Evolutionary conservation across 1,140 invertebrate species (phyloP).

Genomic region (Chironomus striatipennis): DNA sequence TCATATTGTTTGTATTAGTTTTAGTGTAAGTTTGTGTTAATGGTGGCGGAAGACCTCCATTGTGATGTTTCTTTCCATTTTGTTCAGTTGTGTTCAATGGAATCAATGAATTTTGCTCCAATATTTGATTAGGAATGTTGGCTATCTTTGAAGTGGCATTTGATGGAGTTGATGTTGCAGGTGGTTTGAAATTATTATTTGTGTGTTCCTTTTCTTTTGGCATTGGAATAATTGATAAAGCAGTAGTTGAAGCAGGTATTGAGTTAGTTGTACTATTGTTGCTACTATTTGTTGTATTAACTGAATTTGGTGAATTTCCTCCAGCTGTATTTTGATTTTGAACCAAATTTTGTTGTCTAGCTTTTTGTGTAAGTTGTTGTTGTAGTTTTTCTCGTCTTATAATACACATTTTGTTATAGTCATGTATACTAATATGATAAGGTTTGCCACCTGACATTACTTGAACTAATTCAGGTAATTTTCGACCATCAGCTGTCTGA

Average conservation of each 20-base stretch:
- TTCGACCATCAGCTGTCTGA: slow-evolving; percentile 47
- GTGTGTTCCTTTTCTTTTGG: slow-evolving; percentile 26
- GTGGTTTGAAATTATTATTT: slow-evolving; percentile 26
- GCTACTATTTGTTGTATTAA: slow-evolving; percentile 24
- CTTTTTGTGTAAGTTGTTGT: neutral
- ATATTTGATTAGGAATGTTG: slow-evolving; percentile 26
- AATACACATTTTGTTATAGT: slow-evolving; percentile 58
- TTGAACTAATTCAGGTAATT: slow-evolving; percentile 47
- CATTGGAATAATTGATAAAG: slow-evolving; percentile 15
- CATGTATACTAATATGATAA: slow-evolving; percentile 57
- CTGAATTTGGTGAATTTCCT: neutral
- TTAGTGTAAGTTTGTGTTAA: neutral
- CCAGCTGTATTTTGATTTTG: slow-evolving; percentile 27
- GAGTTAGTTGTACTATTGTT: slow-evolving; percentile 25
- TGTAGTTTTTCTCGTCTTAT: slow-evolving; percentile 14
- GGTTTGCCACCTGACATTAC: slow-evolving; percentile 55
- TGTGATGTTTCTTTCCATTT: neutral
- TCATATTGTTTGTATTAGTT: neutral
- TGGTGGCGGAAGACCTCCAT: slow-evolving; percentile 1
- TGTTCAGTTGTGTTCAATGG: slow-evolving; percentile 6
- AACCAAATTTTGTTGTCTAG: neutral
- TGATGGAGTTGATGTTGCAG: neutral
- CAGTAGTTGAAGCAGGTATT: neutral
- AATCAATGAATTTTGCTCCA: slow-evolving; percentile 26
- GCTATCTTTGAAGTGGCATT: slow-evolving; percentile 23